Conservation (phyloP, 2,113 vertebrate genomes). For the Petaurus breviceps region DNA sequence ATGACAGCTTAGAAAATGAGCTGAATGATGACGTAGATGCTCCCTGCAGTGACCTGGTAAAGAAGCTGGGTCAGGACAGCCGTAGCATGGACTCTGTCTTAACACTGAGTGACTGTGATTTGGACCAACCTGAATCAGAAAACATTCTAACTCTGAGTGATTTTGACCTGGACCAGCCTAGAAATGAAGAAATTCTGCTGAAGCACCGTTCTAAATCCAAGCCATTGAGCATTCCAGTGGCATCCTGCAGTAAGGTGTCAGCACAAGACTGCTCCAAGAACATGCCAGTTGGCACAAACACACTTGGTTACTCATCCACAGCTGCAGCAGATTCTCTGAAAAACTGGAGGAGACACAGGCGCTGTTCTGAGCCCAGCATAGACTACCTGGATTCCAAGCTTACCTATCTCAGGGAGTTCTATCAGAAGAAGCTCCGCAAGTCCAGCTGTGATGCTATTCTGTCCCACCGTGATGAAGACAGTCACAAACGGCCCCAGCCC, state of each 20-base stretch:
- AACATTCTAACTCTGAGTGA: conserved; percentile 91
- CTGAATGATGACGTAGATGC: conserved; percentile 91
- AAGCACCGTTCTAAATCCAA: conserved; percentile 82
- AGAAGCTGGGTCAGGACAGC: conserved; percentile 87
- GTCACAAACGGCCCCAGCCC: conserved; percentile 80
- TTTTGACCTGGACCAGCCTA: conserved; percentile 86
- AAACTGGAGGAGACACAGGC: conserved; percentile 83
- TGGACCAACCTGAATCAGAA: conserved; percentile 84
- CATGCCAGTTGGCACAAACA: conserved; percentile 53
- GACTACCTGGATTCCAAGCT: conserved; percentile 75
- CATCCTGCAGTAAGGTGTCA: conserved; percentile 64
- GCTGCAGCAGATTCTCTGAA: conserved; percentile 70
- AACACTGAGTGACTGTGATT: conserved; percentile 92
- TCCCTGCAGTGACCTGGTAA: conserved; percentile 83
- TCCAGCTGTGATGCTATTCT: conserved; percentile 89
- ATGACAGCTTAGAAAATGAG: conserved; percentile 94
- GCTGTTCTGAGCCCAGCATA: conserved; percentile 90
- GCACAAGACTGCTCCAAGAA: conserved; percentile 64
- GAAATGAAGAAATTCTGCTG: conserved; percentile 81
- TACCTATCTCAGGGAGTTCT: conserved; percentile 46
- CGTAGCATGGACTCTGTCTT: conserved; percentile 94
- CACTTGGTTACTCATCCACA: conserved; percentile 71
- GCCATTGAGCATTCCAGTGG: conserved; percentile 77
- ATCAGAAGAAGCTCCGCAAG: conserved; percentile 83
- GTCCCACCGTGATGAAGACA: conserved; percentile 84